Evolutionary conservation across 1,140 invertebrate species (phyloP).

Genomic region (Drosophila orosa): DNA sequence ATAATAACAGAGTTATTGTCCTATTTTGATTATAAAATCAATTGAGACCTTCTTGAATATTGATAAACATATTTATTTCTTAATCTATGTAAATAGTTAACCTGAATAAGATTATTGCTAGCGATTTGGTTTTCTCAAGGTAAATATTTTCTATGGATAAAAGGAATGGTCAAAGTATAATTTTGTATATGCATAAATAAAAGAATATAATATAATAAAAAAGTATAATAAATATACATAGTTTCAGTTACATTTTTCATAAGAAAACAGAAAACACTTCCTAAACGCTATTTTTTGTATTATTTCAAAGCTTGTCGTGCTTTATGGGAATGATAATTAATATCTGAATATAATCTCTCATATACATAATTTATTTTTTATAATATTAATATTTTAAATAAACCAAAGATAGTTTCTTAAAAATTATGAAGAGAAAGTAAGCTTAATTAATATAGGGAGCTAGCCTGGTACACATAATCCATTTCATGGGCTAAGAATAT

Average conservation of each 20-base stretch:
- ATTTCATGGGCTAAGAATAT: background rate
- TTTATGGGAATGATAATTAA: background rate
- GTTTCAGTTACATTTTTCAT: no score
- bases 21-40: background rate
- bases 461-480: fast-evolving
- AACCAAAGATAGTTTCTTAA: background rate
- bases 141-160: background rate
- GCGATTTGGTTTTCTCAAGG: background rate
- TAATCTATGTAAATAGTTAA: no score
- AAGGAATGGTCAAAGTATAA: no score
- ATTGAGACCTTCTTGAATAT: background rate
- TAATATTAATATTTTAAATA: background rate
- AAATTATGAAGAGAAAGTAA: background rate
- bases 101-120: no score
- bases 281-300: background rate
- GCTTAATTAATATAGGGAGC: background rate
- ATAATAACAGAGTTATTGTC: background rate
- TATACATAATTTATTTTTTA: background rate
- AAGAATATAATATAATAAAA: background rate
- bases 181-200: no score
- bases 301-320: background rate
- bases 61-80: no score
- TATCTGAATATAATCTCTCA: background rate
- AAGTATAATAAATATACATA: no score
- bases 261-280: no score